Conservation (phyloP, 23 tunicate genomes). For the Styela plicata region DNA sequence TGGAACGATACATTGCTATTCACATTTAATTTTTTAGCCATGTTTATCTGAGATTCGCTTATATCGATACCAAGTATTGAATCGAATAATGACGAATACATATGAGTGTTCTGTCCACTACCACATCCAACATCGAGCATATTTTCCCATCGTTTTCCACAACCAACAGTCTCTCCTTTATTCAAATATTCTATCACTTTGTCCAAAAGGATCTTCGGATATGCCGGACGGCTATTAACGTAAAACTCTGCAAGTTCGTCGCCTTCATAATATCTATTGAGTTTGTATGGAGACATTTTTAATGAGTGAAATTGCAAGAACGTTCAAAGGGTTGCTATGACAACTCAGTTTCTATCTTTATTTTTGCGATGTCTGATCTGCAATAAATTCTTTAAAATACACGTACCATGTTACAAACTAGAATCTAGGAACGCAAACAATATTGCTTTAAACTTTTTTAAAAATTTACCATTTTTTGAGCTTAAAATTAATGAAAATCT, state of each 20-base stretch:
- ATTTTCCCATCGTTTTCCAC: neutral
- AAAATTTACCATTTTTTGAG: too few relatives aligned
- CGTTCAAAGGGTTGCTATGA: too few relatives aligned
- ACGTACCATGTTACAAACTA: too few relatives aligned
- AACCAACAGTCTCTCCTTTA: neutral
- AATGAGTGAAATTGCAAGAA: too few relatives aligned
- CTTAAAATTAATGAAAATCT: too few relatives aligned
- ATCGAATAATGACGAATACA: neutral
- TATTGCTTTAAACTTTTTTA: too few relatives aligned
- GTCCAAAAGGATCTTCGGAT: neutral
- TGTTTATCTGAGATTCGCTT: constrained; percentile 3
- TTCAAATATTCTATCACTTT: neutral
- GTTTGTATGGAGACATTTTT: neutral
- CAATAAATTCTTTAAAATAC: too few relatives aligned
- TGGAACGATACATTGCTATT: constrained; percentile 3
- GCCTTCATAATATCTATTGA: constrained; percentile 7
- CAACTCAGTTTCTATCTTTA: too few relatives aligned
- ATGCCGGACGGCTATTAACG: neutral
- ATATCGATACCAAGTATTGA: constrained; percentile 7
- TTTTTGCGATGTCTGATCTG: too few relatives aligned
- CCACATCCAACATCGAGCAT: constrained; percentile 27
- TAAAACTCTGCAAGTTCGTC: neutral
- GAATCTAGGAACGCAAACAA: too few relatives aligned
- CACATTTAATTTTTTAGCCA: neutral
- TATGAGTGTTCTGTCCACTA: neutral